Percentiles rank a stretch among this genome's conserved stretches.
These are phyloP conservation scores for Frankliniella fusca DNA, from an alignment of 2,888 invertebrate species.

Conservation along the genomic window DNA sequence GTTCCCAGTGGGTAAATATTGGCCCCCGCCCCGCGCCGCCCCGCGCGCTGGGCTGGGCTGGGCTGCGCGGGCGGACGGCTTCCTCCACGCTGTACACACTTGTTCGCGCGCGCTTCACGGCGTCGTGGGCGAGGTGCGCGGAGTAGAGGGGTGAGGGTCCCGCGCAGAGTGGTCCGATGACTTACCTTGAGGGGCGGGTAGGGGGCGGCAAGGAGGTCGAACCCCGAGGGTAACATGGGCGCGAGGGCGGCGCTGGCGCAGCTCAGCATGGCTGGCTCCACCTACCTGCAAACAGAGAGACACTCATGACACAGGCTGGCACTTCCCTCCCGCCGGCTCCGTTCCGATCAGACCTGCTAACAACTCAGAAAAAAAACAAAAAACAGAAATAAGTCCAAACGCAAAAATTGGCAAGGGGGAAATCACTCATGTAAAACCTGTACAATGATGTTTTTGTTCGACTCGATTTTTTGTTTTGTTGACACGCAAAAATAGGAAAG, in stretches of 20 bases:
- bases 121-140: not conserved
- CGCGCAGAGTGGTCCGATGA: not conserved
- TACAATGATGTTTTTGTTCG: no score
- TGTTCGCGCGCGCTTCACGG: not conserved
- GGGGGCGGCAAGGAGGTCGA: not conserved
- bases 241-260: not conserved
- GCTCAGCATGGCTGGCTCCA: slow-evolving; percentile 18
- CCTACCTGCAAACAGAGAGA: not conserved
- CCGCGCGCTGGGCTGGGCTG: no score
- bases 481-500: no score
- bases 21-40: not conserved
- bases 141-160: not conserved
- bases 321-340: not conserved
- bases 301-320: not conserved
- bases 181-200: slow-evolving; percentile 10
- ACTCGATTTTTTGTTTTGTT: no score
- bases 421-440: no score
- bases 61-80: no score
- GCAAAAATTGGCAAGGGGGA: no score
- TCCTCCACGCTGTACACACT: no score
- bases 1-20: no score
- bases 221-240: slow-evolving; percentile 1
- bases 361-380: not conserved
- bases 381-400: not conserved
- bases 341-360: not conserved